A percentile compares a stretch with the other conserved stretches of the same genome.
phyloP scores from a whole-genome alignment of 1,140 invertebrate genomes.

The Cydia amplana region DNA sequence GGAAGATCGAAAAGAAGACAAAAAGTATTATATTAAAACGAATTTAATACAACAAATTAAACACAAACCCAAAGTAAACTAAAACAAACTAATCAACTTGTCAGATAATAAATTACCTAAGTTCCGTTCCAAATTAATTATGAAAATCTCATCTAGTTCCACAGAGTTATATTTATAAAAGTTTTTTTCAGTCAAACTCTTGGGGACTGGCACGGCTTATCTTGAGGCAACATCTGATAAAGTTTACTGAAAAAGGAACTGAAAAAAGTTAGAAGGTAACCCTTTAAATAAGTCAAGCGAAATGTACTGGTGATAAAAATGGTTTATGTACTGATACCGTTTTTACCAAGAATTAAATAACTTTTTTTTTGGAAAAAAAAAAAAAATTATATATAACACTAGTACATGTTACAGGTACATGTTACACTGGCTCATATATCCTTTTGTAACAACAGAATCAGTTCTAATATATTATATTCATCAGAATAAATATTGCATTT shows the following conservation, averaged over 20 bases:
- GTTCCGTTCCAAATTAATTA: background rate
- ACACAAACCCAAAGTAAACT: background rate
- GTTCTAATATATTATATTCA: no score
- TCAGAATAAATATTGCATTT: no score
- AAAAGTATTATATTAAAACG: no score
- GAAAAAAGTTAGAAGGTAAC: background rate
- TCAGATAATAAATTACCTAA: background rate
- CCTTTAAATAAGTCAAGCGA: constrained; percentile 1
- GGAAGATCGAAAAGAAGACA: no score
- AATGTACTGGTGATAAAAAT: background rate
- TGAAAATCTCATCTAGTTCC: background rate
- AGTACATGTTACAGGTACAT: no score
- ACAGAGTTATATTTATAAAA: background rate
- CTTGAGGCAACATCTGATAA: background rate
- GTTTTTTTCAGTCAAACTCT: background rate
- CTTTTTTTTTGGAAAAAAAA: no score
- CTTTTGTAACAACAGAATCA: no score
- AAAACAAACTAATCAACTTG: background rate
- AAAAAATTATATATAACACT: no score
- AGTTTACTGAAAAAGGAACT: background rate
- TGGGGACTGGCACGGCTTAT: background rate
- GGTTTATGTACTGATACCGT: background rate
- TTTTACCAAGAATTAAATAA: background rate
- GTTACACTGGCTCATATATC: no score
- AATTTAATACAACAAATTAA: background rate